Evolutionary conservation across 2,797 vertebrate genomes (phyloP).

Genomic region (Sebastes oblongus): DNA sequence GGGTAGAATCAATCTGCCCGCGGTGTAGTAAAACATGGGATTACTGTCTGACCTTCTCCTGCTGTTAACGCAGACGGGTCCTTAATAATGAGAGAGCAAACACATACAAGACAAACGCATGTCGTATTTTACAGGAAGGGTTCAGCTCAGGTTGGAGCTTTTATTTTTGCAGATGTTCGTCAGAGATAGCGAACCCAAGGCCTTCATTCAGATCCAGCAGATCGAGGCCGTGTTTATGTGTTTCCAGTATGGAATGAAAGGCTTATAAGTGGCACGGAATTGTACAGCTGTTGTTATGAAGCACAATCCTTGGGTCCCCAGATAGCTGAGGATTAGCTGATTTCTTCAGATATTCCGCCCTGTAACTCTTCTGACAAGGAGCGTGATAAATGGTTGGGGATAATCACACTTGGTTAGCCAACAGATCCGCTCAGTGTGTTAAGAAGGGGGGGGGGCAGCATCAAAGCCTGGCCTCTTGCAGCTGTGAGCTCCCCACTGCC

Average conservation of each 20-base stretch:
- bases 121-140: constrained; percentile 38
- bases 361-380: constrained; percentile 76
- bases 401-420: constrained; percentile 81
- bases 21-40: constrained; percentile 75
- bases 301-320: constrained; percentile 56
- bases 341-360: constrained; percentile 78
- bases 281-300: constrained; percentile 72
- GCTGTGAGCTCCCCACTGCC: constrained; percentile 73
- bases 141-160: constrained; percentile 40
- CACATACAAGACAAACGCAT: constrained; percentile 58
- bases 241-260: constrained; percentile 52
- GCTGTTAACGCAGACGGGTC: constrained; percentile 60
- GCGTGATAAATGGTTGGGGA: constrained; percentile 77
- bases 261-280: constrained; percentile 62
- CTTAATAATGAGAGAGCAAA: constrained; percentile 60
- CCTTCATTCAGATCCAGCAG: constrained; percentile 38
- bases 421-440: constrained; percentile 74
- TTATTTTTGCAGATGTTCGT: constrained; percentile 15
- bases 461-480: constrained; percentile 74
- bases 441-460: constrained; percentile 44
- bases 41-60: constrained; percentile 79
- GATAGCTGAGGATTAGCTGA: constrained; percentile 73
- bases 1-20: constrained; percentile 76
- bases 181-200: constrained; percentile 3
- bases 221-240: constrained; percentile 39